These are phyloP conservation scores for Coilia nasus DNA, from an alignment of 2,797 vertebrate genomes.

Conservation along the genomic window DNA sequence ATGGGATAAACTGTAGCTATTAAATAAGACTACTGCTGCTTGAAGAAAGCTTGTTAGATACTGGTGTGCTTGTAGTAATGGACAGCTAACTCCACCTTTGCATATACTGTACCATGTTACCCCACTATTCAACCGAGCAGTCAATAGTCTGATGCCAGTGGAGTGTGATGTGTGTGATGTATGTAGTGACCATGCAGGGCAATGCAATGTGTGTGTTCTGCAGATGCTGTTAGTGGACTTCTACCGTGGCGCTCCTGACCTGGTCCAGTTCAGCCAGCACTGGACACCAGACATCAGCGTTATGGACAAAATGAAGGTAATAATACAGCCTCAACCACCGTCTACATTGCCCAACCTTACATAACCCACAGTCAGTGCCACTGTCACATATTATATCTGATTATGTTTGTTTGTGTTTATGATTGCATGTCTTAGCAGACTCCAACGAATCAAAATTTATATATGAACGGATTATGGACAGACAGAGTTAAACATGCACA, in stretches of 20 bases:
- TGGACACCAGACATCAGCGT: slow-evolving; percentile 92
- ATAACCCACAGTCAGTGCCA: too few relatives aligned
- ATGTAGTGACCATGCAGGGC: background rate
- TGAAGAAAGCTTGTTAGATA: background rate
- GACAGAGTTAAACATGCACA: too few relatives aligned
- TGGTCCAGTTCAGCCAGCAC: slow-evolving; percentile 87
- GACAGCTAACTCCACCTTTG: background rate
- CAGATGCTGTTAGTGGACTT: slow-evolving; percentile 93
- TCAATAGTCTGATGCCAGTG: background rate
- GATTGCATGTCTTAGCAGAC: too few relatives aligned
- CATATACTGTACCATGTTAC: background rate
- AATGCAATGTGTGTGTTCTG: background rate
- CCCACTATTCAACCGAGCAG: too few relatives aligned
- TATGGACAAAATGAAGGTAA: slow-evolving; percentile 94
- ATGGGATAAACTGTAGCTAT: background rate
- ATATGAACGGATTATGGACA: too few relatives aligned
- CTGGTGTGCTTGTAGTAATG: background rate
- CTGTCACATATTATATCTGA: too few relatives aligned
- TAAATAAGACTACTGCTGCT: background rate
- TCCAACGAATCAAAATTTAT: too few relatives aligned
- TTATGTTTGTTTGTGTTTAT: too few relatives aligned
- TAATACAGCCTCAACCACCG: background rate
- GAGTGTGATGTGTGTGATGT: background rate
- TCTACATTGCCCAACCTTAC: background rate
- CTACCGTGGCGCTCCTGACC: slow-evolving; percentile 87